Conservation (phyloP, 2,113 vertebrate species). For the Sinocyclocheilus anshuiensis region DNA sequence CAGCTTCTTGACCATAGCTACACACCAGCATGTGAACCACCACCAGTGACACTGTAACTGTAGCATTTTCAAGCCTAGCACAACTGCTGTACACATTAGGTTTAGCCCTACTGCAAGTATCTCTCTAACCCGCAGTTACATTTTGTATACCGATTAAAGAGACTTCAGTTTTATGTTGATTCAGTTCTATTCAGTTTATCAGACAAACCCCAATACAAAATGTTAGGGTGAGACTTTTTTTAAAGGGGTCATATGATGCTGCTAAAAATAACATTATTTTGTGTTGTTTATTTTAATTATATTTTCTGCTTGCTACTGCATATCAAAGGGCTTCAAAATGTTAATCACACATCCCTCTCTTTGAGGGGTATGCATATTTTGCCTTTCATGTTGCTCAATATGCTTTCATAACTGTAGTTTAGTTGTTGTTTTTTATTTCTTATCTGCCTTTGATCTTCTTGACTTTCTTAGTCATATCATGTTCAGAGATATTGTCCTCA, state of each 20-base stretch:
- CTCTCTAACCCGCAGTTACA: not conserved
- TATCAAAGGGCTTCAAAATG: not conserved
- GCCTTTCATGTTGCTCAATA: conserved; percentile 21
- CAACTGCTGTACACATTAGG: not conserved
- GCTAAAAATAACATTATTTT: no score
- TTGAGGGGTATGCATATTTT: not conserved
- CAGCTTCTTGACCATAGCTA: conserved; percentile 42
- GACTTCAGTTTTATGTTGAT: not conserved
- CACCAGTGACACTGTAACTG: not conserved
- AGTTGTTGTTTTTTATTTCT: not conserved
- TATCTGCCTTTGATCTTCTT: not conserved
- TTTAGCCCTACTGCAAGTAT: not conserved
- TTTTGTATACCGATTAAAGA: not conserved
- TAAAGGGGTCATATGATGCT: no score
- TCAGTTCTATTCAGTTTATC: not conserved
- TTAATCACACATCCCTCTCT: conserved; percentile 5
- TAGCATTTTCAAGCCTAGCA: conserved; percentile 2
- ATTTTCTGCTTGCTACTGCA: not conserved
- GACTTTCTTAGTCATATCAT: conserved; percentile 6
- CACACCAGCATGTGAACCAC: not conserved
- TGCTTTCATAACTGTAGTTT: conserved; percentile 1
- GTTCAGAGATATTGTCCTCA: not conserved
- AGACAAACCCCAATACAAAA: not conserved
- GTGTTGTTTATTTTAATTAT: not conserved
- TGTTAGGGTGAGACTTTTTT: not conserved